Evolutionary conservation across 2,888 invertebrate genomes (phyloP), one percentile per base, ranked within the genome.

Genomic region (Hybos culiciformis): DNA sequence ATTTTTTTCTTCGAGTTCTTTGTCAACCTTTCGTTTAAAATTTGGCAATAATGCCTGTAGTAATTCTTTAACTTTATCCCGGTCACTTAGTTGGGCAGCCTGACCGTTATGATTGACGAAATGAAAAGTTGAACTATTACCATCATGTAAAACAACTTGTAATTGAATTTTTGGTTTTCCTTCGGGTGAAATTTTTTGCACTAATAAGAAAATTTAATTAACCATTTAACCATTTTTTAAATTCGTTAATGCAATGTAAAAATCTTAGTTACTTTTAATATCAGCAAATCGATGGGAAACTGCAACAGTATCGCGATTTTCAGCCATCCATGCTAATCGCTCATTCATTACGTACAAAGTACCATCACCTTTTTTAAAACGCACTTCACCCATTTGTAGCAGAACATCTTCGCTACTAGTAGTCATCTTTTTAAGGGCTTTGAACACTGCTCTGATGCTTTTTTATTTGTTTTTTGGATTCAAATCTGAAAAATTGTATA

Each of bases 101-200:
- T 79, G 70, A 1, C 94, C 92, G 39, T 75, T 77, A 5, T 87
- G 79, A 65, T 93, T 88, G 38, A 86, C 85, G 67, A 99, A 99
- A 61, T 97, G 97, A 71, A 98, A 99, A 12, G 96, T 97, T 4
- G 92, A 91, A 38, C 91, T 87, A 39, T 84, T 79, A 18, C 90
- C 91, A 70, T 90, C 91, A 54, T 96, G 90, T 48, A 98, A 70
- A 17, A 94, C 91, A 17, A 97, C 81, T 73, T 99, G 98, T 14
- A 99, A 71, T 64, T 99, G 98, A 43, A 99, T 90, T 70, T 98
- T 98, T 20, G 92, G 83, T 68, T 98, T 98, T 20, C 92, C 93
- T 55, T 83, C 93, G 0, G 97, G 94, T 20, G 88, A 88, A 54
- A 99, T 96, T 70, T 96, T 93, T 73, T 98, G 97, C 51, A 83